Evolutionary conservation across 2,797 vertebrate genomes (phyloP), one percentile per base, ranked within the genome.

Genomic region (Corythornis leucogaster): DNA sequence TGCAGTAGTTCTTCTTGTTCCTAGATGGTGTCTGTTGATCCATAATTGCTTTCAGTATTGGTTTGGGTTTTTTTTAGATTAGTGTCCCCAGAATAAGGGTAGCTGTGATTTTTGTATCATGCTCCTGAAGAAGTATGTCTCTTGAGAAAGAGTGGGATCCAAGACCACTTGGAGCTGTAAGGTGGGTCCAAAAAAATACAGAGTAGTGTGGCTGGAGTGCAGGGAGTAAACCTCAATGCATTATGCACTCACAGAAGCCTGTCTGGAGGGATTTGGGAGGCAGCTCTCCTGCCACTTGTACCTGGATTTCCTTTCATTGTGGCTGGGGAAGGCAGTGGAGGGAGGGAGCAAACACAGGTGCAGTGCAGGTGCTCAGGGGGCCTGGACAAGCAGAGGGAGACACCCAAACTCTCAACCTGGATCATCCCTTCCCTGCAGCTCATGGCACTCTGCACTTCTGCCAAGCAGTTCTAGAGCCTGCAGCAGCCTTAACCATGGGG

Each of bases 321-420:
- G 35, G 43, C 43, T 67, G 0, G 0, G 30, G 38, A 53, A 67
- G 54, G 58, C 11, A 12, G 70, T 0, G 1, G 7, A 38, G n/a
- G 12, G 24, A 48, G 24, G 15, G 15, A 48, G 57, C 61, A 50
- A 73, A 58, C 30, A 31, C 19, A 2, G 8, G 6, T 22, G 31
- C 69, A 71, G 59, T 31, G 11, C 1, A 2, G 55, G 43, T 25
- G 31, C 21, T 28, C 7, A 1, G 22, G 30, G 42, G 25, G 43
- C 53, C 40, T 25, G 28, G n/a, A 20, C 0, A 2, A n/a, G 35
- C 6, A 48, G 50, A 46, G 38, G 38, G 31, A 78, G 30, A 0
- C 2, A 20, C 18, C 28, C 35, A 45, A 45, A 54, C 24, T 22
- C 40, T 20, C 16, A 63, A 28, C 38, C 42, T 31, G 45, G 18